A percentile compares a stretch with the other conserved stretches of the same genome.
phyloP scores from a whole-genome alignment of 2,797 vertebrate species.

The Crax fasciolata region DNA sequence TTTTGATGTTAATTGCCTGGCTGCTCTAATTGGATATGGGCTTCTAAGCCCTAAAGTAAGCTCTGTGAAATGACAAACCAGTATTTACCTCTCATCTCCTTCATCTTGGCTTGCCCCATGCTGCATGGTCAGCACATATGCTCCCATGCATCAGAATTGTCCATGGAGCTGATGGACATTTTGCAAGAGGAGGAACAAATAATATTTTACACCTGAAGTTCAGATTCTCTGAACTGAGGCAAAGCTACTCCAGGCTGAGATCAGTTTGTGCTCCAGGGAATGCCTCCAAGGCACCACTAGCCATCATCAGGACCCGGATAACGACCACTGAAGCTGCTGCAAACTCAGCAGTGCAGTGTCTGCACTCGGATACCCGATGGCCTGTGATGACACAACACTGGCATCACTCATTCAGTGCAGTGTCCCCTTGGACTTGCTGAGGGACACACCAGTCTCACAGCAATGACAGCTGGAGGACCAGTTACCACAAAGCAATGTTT shows the following conservation, averaged over 20 bases:
- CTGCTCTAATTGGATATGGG: constrained; percentile 40
- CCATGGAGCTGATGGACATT: not conserved
- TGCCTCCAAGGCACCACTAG: not conserved
- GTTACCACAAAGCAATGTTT: not conserved
- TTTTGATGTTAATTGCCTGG: not conserved
- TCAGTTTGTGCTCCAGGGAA: not conserved
- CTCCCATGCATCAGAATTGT: not conserved
- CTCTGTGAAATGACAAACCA: not conserved
- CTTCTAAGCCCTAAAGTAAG: constrained; percentile 3
- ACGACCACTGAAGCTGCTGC: not conserved
- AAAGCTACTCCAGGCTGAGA: not conserved
- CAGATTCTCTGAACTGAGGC: not conserved
- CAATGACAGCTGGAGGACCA: not conserved
- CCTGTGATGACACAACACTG: not conserved
- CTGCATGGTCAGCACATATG: not conserved
- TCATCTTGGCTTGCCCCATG: not conserved
- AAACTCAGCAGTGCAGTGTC: not conserved
- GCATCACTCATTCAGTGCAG: not conserved
- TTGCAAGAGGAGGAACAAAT: not conserved
- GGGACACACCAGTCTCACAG: not conserved
- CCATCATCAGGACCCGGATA: not conserved
- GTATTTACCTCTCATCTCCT: not conserved
- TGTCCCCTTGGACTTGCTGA: not conserved
- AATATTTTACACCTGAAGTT: constrained; percentile 1
- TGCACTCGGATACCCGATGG: not conserved